These are phyloP conservation scores for Squalus acanthias DNA, from an alignment of 2,797 vertebrate genomes.

Conservation along the genomic window DNA sequence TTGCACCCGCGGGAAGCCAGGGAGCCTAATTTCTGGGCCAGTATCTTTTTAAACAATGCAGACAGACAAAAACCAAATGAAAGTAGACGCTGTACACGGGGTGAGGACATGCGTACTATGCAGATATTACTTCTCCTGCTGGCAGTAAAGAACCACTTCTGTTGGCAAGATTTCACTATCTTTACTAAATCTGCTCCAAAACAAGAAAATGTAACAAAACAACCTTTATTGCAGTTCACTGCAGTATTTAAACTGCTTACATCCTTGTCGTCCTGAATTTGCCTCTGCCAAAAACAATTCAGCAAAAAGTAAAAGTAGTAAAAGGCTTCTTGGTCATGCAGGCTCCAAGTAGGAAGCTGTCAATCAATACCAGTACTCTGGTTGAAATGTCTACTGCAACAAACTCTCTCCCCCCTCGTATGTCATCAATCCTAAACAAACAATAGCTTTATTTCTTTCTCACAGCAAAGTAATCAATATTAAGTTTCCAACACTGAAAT, in stretches of 20 bases:
- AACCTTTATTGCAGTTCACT: background rate
- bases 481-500: background rate
- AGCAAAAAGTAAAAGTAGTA: background rate
- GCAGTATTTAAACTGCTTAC: background rate
- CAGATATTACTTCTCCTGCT: background rate
- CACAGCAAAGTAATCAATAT: too few species aligned
- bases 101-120: background rate
- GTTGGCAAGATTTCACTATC: background rate
- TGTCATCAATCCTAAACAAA: background rate
- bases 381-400: too few species aligned
- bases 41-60: background rate
- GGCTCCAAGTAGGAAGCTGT: too few species aligned
- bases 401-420: too few species aligned
- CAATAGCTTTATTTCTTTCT: background rate
- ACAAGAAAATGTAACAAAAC: background rate
- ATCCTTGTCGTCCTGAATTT: background rate
- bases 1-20: too few species aligned
- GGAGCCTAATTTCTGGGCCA: too few species aligned
- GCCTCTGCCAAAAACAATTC: background rate
- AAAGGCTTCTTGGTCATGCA: too few species aligned
- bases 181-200: background rate
- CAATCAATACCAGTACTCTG: too few species aligned
- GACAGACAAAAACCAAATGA: too few species aligned
- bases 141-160: background rate
- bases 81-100: background rate